A percentile compares a stretch with the other conserved stretches of the same genome.
Conservation (phyloP, 2,888 invertebrate species). For the Drosophila fulvimacula region DNA sequence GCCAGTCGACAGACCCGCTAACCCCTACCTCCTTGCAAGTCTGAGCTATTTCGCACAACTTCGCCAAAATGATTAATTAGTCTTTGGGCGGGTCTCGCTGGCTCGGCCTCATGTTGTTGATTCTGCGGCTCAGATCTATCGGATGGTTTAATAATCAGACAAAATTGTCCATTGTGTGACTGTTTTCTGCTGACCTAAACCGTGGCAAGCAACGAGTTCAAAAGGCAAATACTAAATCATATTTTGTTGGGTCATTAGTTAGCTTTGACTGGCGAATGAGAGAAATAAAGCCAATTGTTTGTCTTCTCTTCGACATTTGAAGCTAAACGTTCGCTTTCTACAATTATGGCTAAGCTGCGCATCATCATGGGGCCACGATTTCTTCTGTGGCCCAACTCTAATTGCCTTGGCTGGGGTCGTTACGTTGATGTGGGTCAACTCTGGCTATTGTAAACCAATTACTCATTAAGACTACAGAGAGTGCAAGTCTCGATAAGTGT, state of each 20-base stretch:
- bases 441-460: constrained; percentile 45
- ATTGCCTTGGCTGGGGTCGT: constrained; percentile 23
- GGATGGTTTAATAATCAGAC: constrained; percentile 76
- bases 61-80: constrained; percentile 73
- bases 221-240: constrained; percentile 64
- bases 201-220: constrained; percentile 49
- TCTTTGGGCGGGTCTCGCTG: constrained; percentile 34
- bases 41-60: constrained; percentile 32
- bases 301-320: constrained; percentile 49
- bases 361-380: constrained; percentile 47
- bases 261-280: constrained; percentile 16
- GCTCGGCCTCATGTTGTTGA: constrained; percentile 34
- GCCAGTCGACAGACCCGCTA: constrained; percentile 9
- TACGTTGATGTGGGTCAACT: constrained; percentile 1
- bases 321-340: constrained; percentile 53
- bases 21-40: not conserved
- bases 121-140: constrained; percentile 35
- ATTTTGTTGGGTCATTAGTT: constrained; percentile 40
- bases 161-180: constrained; percentile 62
- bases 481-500: constrained; percentile 55
- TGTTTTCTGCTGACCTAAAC: constrained; percentile 44
- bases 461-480: constrained; percentile 28
- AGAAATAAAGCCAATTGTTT: constrained; percentile 70
- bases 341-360: constrained; percentile 61
- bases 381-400: constrained; percentile 44